A percentile compares a stretch with the other conserved stretches of the same genome.
phyloP scores from a whole-genome alignment of 2,888 invertebrate genomes.

The Griposia aprilina region DNA sequence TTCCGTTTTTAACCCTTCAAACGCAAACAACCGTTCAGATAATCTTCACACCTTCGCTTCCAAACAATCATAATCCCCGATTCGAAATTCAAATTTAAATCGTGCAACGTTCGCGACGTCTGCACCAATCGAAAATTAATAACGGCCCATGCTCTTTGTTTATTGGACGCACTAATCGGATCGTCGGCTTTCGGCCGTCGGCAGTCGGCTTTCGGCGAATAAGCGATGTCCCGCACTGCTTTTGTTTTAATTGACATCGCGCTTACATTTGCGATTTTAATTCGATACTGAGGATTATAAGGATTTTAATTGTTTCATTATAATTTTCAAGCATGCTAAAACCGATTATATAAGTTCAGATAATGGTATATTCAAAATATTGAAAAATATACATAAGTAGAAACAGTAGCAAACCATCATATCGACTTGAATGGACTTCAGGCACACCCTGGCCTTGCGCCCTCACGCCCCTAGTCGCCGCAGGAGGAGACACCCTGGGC shows the following conservation, averaged over 20 bases:
- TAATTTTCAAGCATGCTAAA: background rate
- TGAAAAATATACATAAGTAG: background rate
- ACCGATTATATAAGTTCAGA: background rate
- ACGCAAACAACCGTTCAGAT: slow-evolving; percentile 35
- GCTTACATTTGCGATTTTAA: slow-evolving; percentile 68
- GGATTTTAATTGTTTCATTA: slow-evolving; percentile 54
- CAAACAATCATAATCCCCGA: slow-evolving; percentile 63
- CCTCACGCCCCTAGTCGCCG: no score
- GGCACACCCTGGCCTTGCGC: background rate
- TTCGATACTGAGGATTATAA: slow-evolving; percentile 58
- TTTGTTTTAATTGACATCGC: slow-evolving; percentile 71
- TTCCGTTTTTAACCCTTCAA: slow-evolving; percentile 15
- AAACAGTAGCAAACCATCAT: background rate
- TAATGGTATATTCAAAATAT: background rate
- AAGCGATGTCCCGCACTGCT: slow-evolving; percentile 73
- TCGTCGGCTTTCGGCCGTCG: slow-evolving; percentile 72
- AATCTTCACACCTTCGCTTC: slow-evolving; percentile 57
- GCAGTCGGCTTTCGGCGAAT: slow-evolving; percentile 78
- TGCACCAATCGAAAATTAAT: slow-evolving; percentile 86
- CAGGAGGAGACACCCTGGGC: no score
- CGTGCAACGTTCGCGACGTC: slow-evolving; percentile 72
- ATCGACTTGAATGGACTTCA: background rate
- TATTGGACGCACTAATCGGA: slow-evolving; percentile 85
- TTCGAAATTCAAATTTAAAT: slow-evolving; percentile 68
- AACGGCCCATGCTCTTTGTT: slow-evolving; percentile 79